Conservation (phyloP, 2,113 vertebrate species). For the Numida meleagris region DNA sequence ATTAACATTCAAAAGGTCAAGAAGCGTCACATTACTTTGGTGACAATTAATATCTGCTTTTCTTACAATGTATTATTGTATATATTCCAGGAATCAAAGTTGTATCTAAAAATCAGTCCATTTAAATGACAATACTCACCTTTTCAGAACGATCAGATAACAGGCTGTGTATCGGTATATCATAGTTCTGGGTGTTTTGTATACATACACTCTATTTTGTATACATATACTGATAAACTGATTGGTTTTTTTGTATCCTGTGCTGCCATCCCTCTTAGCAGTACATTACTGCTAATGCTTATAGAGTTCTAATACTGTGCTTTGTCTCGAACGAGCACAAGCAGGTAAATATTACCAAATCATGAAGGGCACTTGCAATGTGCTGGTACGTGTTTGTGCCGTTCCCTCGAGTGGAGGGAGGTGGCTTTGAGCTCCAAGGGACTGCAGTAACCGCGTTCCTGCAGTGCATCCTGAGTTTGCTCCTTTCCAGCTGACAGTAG, state of each 20-base stretch:
- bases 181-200: not conserved
- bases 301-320: not conserved
- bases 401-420: not conserved
- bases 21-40: not conserved
- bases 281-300: not conserved
- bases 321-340: not conserved
- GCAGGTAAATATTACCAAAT: not conserved
- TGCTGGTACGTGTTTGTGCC: not conserved
- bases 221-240: not conserved
- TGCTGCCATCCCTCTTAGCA: not conserved
- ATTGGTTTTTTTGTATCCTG: not conserved
- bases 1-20: not conserved
- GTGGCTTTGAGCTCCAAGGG: not conserved
- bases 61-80: not conserved
- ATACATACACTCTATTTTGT: not conserved
- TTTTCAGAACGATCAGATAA: not conserved
- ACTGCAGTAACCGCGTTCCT: not conserved
- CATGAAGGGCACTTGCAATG: not conserved
- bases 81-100: not conserved
- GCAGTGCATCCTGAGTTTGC: not conserved
- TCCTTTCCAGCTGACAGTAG: not conserved
- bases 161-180: not conserved
- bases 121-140: not conserved
- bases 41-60: not conserved
- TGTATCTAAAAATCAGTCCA: not conserved